Evolutionary conservation across 2,888 invertebrate genomes (phyloP).

Genomic region (Andricus quercusramuli): DNA sequence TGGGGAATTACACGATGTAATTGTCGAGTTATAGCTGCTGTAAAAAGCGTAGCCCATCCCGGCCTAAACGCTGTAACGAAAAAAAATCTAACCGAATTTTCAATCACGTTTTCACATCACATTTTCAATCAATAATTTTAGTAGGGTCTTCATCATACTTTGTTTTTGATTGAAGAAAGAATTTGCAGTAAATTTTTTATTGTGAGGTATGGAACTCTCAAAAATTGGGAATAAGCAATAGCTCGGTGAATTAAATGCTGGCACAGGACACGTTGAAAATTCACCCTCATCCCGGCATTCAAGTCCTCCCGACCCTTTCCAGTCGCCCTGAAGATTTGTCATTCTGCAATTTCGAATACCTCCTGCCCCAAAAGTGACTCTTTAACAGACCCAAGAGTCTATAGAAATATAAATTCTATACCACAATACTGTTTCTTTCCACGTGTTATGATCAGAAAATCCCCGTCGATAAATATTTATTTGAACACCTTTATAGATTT

Average conservation of each 20-base stretch:
- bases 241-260: constrained; percentile 48
- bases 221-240: constrained; percentile 15
- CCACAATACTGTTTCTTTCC: constrained; percentile 43
- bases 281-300: constrained; percentile 53
- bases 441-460: constrained; percentile 46
- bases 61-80: background rate
- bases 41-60: background rate
- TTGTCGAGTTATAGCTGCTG: constrained; percentile 16
- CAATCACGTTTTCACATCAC: no score
- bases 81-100: no score
- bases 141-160: no score
- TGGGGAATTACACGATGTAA: constrained; percentile 37
- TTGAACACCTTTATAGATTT: constrained; percentile 46
- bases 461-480: constrained; percentile 49
- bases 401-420: constrained; percentile 42
- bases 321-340: constrained; percentile 53
- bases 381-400: background rate
- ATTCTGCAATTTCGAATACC: constrained; percentile 49
- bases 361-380: constrained; percentile 1
- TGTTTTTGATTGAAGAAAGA: no score
- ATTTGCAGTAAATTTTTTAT: no score
- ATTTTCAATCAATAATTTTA: no score
- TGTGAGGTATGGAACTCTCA: constrained; percentile 2
- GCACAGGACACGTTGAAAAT: constrained; percentile 46
- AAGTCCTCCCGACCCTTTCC: constrained; percentile 53